These are phyloP conservation scores for Chironomus tentans DNA, from an alignment of 2,888 invertebrate species.

Conservation along the genomic window DNA sequence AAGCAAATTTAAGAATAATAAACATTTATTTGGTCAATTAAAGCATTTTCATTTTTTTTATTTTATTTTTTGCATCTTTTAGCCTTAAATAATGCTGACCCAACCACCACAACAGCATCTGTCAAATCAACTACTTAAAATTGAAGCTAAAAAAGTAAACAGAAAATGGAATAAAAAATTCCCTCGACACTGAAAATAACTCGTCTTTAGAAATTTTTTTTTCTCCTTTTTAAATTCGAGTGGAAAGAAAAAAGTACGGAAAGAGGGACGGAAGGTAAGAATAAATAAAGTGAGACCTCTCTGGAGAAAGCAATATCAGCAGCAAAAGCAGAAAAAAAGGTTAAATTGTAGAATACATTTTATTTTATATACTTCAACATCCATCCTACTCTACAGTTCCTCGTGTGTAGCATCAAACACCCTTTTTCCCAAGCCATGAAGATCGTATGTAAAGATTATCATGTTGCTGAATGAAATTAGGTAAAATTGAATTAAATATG, in stretches of 20 bases:
- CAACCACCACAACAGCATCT: no score
- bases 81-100: no score
- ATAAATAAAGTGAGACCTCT: not conserved
- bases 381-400: no score
- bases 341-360: conserved; percentile 25
- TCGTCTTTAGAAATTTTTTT: not conserved
- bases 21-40: no score
- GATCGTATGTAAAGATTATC: conserved; percentile 26
- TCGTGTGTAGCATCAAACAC: not conserved
- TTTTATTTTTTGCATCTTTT: no score
- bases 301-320: not conserved
- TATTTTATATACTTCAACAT: not conserved
- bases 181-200: not conserved
- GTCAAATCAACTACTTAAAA: no score
- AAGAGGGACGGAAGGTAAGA: not conserved
- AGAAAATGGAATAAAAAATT: not conserved
- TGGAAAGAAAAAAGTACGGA: not conserved
- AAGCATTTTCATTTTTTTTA: no score
- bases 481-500: conserved; percentile 27
- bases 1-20: no score
- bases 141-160: not conserved
- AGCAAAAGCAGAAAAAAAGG: conserved; percentile 4
- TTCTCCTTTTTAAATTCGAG: not conserved
- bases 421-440: conserved; percentile 6
- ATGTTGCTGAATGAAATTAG: conserved; percentile 23